phyloP scores from a whole-genome alignment of 2,113 vertebrate genomes.

The Hemiscyllium ocellatum region DNA sequence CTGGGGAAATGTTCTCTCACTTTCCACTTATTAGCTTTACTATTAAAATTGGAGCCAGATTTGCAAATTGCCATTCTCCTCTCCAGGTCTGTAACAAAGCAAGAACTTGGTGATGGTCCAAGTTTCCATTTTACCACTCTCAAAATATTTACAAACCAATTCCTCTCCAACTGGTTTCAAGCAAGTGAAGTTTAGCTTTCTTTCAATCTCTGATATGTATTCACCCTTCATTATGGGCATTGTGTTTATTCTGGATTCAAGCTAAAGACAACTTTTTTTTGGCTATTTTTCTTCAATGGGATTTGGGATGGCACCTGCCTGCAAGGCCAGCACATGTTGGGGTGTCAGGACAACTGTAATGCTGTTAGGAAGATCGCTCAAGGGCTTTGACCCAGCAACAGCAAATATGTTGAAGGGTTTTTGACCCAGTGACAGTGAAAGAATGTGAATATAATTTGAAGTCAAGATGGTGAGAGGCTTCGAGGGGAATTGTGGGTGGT shows the following conservation, averaged over 20 bases:
- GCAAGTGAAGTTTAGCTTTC: not conserved
- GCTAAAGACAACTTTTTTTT: not conserved
- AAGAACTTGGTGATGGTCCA: not conserved
- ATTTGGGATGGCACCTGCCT: no score
- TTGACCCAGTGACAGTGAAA: no score
- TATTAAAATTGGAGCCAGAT: not conserved
- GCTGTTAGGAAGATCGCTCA: no score
- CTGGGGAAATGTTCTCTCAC: not conserved
- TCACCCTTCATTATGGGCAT: not conserved
- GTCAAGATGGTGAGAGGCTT: no score
- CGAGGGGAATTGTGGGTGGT: no score
- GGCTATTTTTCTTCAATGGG: no score
- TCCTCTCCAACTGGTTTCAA: not conserved
- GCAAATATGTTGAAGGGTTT: no score
- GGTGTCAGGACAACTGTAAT: no score
- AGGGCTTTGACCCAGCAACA: no score
- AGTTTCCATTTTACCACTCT: conserved; percentile 1
- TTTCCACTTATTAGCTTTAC: not conserved
- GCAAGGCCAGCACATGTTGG: no score
- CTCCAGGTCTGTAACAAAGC: not conserved
- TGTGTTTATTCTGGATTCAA: not conserved
- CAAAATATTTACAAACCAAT: not conserved
- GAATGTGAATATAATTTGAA: no score
- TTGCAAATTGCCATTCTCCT: not conserved
- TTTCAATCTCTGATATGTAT: not conserved